Evolutionary conservation across 1,140 invertebrate genomes (phyloP).

Genomic region (Asobara japonica): DNA sequence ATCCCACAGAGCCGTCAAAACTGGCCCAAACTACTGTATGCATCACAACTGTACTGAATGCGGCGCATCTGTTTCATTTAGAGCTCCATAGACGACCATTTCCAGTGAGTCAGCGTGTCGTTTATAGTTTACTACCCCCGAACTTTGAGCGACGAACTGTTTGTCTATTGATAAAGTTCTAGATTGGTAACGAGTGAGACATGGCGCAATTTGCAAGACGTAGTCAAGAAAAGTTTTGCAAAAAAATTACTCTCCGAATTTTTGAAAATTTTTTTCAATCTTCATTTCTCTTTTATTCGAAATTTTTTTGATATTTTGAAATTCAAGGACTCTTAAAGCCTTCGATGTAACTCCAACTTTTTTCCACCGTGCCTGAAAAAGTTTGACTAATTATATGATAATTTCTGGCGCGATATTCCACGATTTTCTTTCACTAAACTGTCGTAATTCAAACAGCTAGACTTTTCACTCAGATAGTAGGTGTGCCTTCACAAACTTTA

Average conservation of each 20-base stretch:
- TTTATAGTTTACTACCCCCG: constrained; percentile 17
- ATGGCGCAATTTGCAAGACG: background rate
- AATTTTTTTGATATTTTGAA: no score
- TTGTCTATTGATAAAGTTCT: constrained; percentile 36
- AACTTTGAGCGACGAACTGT: constrained; percentile 31
- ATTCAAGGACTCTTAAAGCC: no score
- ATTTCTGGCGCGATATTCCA: no score
- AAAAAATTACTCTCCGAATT: no score
- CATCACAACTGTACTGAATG: constrained; percentile 11
- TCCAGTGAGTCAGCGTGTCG: constrained; percentile 25
- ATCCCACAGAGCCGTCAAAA: constrained; percentile 23
- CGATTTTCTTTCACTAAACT: no score
- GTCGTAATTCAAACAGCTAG: no score
- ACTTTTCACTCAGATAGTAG: no score
- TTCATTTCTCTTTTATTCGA: no score
- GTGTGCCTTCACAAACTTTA: constrained; percentile 5
- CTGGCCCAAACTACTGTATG: constrained; percentile 9
- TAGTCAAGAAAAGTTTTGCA: background rate
- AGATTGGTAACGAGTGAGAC: constrained; percentile 21
- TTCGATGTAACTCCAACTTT: no score
- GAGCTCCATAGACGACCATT: constrained; percentile 7
- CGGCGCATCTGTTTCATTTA: constrained; percentile 32
- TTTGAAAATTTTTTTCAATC: no score
- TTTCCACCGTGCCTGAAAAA: no score
- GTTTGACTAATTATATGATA: no score